These are phyloP conservation scores for Ptychoptera contaminata DNA, from an alignment of 2,888 invertebrate genomes.

Conservation along the genomic window DNA sequence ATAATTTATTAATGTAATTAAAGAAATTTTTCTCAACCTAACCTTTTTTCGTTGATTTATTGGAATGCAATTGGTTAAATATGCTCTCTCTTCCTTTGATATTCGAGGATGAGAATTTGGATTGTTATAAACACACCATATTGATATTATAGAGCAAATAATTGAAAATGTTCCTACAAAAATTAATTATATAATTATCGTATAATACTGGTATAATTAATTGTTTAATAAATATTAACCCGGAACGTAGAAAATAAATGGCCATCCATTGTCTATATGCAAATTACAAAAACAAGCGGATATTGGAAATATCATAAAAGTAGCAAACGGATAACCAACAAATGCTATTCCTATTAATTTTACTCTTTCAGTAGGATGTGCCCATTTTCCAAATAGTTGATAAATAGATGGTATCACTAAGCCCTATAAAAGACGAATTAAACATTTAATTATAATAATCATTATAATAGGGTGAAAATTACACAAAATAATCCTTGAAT, in stretches of 20 bases:
- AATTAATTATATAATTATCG: not conserved
- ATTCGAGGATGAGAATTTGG: constrained; percentile 39
- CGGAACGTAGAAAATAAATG: constrained; percentile 40
- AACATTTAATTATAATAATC: not conserved
- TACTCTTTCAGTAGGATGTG: constrained; percentile 28
- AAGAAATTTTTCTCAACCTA: too few relatives aligned
- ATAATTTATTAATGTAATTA: too few relatives aligned
- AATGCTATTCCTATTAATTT: constrained; percentile 29
- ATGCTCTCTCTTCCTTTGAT: constrained; percentile 26
- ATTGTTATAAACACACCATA: constrained; percentile 32
- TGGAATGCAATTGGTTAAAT: constrained; percentile 12
- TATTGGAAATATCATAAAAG: constrained; percentile 36
- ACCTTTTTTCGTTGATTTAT: too few relatives aligned
- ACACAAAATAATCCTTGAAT: constrained; percentile 34
- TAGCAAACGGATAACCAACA: constrained; percentile 32
- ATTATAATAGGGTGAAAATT: constrained; percentile 10
- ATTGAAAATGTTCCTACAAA: constrained; percentile 17
- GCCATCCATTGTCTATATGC: constrained; percentile 33
- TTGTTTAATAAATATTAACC: constrained; percentile 19
- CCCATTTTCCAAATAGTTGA: constrained; percentile 28
- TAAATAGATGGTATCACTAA: constrained; percentile 25
- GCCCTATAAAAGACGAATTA: constrained; percentile 17
- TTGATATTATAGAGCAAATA: constrained; percentile 16
- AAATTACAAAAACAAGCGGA: constrained; percentile 39
- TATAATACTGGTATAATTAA: not conserved